Evolutionary conservation across 2,113 vertebrate genomes (phyloP).

Genomic region (Craseonycteris thonglongyai): DNA sequence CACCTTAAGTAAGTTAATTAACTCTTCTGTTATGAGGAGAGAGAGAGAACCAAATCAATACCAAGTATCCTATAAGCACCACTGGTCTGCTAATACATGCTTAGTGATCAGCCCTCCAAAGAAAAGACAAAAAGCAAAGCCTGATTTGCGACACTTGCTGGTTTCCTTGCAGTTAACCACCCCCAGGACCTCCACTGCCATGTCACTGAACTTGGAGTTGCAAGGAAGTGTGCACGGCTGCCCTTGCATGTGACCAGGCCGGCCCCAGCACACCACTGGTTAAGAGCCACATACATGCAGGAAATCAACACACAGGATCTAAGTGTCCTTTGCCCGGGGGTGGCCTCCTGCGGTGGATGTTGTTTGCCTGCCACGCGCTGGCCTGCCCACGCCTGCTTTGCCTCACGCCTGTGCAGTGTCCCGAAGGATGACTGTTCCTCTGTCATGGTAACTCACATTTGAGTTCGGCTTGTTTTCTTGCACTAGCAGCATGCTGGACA

Average conservation of each 20-base stretch:
- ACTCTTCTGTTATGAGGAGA: neutral
- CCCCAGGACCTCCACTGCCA: neutral
- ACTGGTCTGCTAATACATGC: no score
- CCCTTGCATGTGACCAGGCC: no score
- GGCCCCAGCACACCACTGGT: fast-evolving
- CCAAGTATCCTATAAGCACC: neutral
- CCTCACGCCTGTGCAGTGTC: fast-evolving
- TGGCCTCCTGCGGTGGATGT: no score
- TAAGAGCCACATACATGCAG: fast-evolving
- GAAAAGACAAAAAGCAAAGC: neutral
- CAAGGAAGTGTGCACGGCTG: fast-evolving
- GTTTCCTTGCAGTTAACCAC: neutral
- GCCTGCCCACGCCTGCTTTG: neutral
- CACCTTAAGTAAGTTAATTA: neutral
- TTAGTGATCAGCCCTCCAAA: neutral
- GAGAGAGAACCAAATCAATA: no score
- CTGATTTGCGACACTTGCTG: neutral
- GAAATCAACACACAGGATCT: fast-evolving
- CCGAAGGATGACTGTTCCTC: neutral
- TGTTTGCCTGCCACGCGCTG: fast-evolving
- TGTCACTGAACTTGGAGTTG: no score
- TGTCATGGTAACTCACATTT: neutral
- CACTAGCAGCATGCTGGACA: neutral
- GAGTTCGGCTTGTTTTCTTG: neutral
- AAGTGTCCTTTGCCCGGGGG: fast-evolving